Evolutionary conservation across 2,888 invertebrate species (phyloP).

Genomic region (Caenorhabditis sp.): DNA sequence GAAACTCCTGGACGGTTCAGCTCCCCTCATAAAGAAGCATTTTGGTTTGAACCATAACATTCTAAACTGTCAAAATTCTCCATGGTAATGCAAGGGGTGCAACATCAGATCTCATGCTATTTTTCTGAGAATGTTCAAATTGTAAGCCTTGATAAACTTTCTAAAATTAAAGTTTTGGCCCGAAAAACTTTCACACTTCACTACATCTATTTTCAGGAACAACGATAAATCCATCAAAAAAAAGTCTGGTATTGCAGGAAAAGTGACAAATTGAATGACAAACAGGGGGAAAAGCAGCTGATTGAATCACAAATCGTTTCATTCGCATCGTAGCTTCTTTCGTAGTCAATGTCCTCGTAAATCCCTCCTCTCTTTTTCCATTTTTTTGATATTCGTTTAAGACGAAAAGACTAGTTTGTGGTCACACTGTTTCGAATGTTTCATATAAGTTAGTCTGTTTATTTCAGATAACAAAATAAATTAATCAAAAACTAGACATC

Average conservation of each 20-base stretch:
- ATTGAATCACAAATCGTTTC: conserved; percentile 24
- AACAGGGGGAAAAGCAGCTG: conserved; percentile 22
- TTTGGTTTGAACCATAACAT: too few relatives aligned
- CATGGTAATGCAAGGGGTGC: too few relatives aligned
- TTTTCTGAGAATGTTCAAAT: too few relatives aligned
- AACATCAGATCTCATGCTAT: too few relatives aligned
- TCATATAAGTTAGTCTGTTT: conserved; percentile 13
- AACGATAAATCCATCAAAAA: neutral
- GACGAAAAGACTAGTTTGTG: conserved; percentile 41
- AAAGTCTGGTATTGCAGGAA: neutral
- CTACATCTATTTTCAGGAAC: too few relatives aligned
- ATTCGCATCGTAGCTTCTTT: conserved; percentile 24
- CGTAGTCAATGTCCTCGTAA: conserved; percentile 14
- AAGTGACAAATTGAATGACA: conserved; percentile 42
- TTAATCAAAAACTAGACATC: neutral
- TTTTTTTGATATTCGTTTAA: conserved; percentile 19
- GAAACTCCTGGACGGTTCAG: too few relatives aligned
- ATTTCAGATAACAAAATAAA: neutral
- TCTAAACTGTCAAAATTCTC: too few relatives aligned
- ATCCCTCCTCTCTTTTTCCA: conserved; percentile 13
- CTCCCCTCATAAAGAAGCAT: too few relatives aligned
- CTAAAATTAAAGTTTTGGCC: too few relatives aligned
- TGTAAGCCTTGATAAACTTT: too few relatives aligned
- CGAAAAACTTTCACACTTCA: too few relatives aligned
- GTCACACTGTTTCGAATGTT: conserved; percentile 26